These are phyloP conservation scores for Rhynchopsitta pachyrhyncha DNA, from an alignment of 2,113 vertebrate genomes.

Conservation along the genomic window DNA sequence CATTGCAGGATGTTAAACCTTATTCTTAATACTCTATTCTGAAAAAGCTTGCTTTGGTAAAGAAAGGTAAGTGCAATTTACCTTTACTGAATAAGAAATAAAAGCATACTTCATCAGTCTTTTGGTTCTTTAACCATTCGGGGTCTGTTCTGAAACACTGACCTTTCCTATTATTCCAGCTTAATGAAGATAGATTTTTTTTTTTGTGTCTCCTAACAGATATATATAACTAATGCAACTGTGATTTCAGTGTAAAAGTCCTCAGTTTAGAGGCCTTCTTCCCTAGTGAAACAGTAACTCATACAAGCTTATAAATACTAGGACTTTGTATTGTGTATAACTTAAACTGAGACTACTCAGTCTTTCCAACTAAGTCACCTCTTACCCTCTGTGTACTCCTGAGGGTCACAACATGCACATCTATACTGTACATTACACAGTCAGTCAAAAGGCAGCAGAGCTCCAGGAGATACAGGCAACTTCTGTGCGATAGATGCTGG, in stretches of 20 bases:
- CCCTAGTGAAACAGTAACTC: not conserved
- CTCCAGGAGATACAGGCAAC: not conserved
- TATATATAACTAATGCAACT: not conserved
- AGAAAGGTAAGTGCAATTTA: conserved; percentile 38
- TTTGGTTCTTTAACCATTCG: not conserved
- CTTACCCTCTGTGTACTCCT: not conserved
- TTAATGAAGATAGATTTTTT: not conserved
- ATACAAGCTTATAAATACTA: not conserved
- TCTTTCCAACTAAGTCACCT: not conserved
- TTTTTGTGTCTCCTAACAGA: not conserved
- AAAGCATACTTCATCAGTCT: not conserved
- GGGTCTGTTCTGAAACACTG: not conserved
- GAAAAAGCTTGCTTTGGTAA: conserved; percentile 57
- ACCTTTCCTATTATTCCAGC: not conserved
- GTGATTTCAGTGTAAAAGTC: not conserved
- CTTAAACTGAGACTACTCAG: not conserved
- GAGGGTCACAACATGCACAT: not conserved
- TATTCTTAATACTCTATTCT: conserved; percentile 37
- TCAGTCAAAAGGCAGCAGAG: not conserved
- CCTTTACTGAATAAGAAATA: conserved; percentile 25
- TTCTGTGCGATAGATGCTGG: not conserved
- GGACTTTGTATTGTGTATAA: not conserved
- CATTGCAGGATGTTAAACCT: conserved; percentile 12
- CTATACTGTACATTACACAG: not conserved
- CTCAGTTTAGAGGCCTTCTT: not conserved